Evolutionary conservation across 2,888 invertebrate species (phyloP).

Genomic region (Synanthedon tipuliformis): DNA sequence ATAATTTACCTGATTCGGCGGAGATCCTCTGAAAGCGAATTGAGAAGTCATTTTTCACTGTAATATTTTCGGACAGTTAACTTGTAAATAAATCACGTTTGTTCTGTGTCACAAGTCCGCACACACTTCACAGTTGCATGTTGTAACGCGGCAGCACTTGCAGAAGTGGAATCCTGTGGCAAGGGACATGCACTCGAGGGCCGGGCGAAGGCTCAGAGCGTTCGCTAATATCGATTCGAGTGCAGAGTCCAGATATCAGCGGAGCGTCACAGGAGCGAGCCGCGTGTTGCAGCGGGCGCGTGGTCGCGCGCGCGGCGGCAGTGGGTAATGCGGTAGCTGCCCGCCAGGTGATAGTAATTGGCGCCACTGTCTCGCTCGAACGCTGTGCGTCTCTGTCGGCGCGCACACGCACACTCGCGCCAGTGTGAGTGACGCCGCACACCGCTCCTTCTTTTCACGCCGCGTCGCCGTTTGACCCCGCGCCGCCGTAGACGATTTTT

Average conservation of each 20-base stretch:
- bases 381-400: constrained; percentile 65
- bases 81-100: constrained; percentile 38
- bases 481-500: constrained; percentile 72
- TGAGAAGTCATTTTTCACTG: constrained; percentile 65
- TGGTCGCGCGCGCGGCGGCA: constrained; percentile 71
- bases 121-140: constrained; percentile 65
- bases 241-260: constrained; percentile 33
- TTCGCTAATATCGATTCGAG: constrained; percentile 46
- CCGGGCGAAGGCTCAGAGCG: constrained; percentile 31
- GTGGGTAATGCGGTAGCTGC: constrained; percentile 75
- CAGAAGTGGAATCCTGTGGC: constrained; percentile 27
- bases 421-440: constrained; percentile 53
- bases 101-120: constrained; percentile 51
- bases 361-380: constrained; percentile 67
- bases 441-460: constrained; percentile 69
- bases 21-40: constrained; percentile 67
- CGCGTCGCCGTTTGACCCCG: constrained; percentile 70
- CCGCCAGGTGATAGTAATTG: constrained; percentile 73
- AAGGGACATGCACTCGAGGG: constrained; percentile 36
- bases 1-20: constrained; percentile 60
- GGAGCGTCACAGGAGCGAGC: constrained; percentile 43
- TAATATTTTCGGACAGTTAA: constrained; percentile 27
- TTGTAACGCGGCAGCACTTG: constrained; percentile 26
- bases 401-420: constrained; percentile 53
- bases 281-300: constrained; percentile 68